Evolutionary conservation across 2,888 invertebrate species (phyloP), one percentile per base, ranked within the genome.

Genomic region (Malacosoma neustria): DNA sequence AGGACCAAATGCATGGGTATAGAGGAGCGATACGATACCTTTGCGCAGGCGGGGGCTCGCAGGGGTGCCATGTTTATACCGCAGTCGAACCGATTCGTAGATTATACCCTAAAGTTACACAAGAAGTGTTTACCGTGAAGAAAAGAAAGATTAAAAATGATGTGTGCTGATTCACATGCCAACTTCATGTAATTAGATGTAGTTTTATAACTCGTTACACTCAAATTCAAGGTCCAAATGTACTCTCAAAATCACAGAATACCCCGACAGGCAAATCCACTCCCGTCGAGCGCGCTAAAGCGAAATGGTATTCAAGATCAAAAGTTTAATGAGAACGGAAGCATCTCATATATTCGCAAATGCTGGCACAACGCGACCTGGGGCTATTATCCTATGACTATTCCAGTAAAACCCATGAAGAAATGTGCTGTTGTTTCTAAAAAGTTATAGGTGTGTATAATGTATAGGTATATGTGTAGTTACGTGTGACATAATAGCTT

Each of bases 301-400:
- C 59, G 82, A 41, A 80, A 84, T 40, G 84, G 84, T 48, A 43
- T 84, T 38, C 84, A 84, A 67, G 84, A 85, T 54, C 75, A 76
- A 51, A 60, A 69, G 43, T 72, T 65, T 47, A 45, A 61, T 41
- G 75, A 81, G 38, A 64, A 72, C 38, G 81, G 84, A 41, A 79
- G 73, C 41, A 58, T 82, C 48, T 62, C 75, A 14, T 54, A 81
- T 48, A 72, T 85, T 43, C 67, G 77, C 52, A 74, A 82, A 53
- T 69, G 66, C 53, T 79, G 77, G 77, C 54, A 59, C 41, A 40
- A 60, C 14, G 64, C 70, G 11, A 44, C 51, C 36, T 76, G 66
- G 61, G 72, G 72, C 45, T 46, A 73, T 48, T 35, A 47, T 13
- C 77, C 80, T 13, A 53, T 73, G 39, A 42, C 45, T 31, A 60